These are phyloP conservation scores for Melierax canorus DNA, from an alignment of 2,113 vertebrate species.

Conservation along the genomic window DNA sequence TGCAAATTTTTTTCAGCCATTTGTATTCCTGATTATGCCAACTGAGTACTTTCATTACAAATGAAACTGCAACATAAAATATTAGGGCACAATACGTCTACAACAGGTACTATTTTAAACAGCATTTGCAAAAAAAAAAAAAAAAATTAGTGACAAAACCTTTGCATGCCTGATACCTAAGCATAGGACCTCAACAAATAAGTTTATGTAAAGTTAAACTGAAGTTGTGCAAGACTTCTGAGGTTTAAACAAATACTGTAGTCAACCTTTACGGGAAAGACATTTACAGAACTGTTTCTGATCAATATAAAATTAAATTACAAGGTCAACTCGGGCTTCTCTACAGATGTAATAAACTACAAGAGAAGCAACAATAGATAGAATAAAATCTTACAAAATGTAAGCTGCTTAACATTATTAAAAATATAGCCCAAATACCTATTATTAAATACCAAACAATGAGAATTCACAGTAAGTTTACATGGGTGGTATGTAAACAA, in stretches of 20 bases:
- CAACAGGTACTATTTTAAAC: not conserved
- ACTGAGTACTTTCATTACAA: not conserved
- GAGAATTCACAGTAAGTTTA: not conserved
- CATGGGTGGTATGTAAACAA: rapidly evolving
- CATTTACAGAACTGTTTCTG: not conserved
- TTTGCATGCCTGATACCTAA: not conserved
- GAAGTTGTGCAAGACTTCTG: slow-evolving; percentile 25
- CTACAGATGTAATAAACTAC: not conserved
- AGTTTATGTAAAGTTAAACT: not conserved
- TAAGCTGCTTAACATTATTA: not conserved
- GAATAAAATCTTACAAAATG: rapidly evolving
- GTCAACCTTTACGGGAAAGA: slow-evolving; percentile 27
- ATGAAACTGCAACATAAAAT: not conserved
- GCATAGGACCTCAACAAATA: not conserved
- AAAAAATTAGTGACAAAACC: not conserved
- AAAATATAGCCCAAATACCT: rapidly evolving
- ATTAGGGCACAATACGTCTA: no score
- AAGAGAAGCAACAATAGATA: not conserved
- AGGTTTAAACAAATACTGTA: slow-evolving; percentile 30
- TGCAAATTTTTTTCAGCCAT: not conserved
- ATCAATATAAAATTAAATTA: not conserved
- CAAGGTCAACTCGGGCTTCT: not conserved
- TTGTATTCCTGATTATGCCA: not conserved
- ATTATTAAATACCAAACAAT: rapidly evolving
- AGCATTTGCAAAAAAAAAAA: not conserved